Base-by-base conservation (phyloP, 2,888 invertebrate species). In the Coelinius sp. region DNA sequence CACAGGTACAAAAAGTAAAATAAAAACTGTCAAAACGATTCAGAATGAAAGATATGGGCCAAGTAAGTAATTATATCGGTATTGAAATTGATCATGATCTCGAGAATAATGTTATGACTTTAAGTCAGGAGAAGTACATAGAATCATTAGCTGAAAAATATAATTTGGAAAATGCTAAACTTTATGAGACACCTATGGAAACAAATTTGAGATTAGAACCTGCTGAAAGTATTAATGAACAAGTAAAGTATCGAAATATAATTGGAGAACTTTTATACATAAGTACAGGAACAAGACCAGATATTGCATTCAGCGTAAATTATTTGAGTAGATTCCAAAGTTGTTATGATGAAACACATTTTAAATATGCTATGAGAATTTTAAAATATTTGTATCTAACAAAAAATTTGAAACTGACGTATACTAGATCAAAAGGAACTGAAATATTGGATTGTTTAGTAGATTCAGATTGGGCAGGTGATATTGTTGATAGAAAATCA, bases 211-310 rank as follows among this genome's bases (percentile, higher is more conserved):
- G 35, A 52, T 20, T 66, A 17, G 49, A 52, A n/a, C 49, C 25
- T 10, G 49, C 66, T 1, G 12, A 52, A 17, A 10, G 14, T 8
- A 20, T 14, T 2, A 12, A 20, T 0, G 35, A 52, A 35, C 8
- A 52, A n/a, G 31, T 66, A 5, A 66, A 46, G 35, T 66, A 52
- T 22, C 52, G 66, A 35, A 52, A 52, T n/a, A 35, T 53, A 17
- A 66, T 66, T 52, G 52, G 53, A 10, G 66, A 49, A 52, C 5
- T 66, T 12, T 22, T 66, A 24, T 66, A 66, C 22, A 66, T 66
- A 20, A 66, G 35, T 35, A 35, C 66, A 22, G 66, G 49, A 1
- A 66, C 66, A 17, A 66, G 66, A 25, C 66, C 66, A 10, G 66
- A 66, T 25, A 17, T 66, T 27, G 49, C 49, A 6, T 66, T 27